A percentile compares a stretch with the other conserved stretches of the same genome.
Evolutionary conservation across 2,797 vertebrate genomes (phyloP).

Genomic region (Chrysocyon brachyurus): DNA sequence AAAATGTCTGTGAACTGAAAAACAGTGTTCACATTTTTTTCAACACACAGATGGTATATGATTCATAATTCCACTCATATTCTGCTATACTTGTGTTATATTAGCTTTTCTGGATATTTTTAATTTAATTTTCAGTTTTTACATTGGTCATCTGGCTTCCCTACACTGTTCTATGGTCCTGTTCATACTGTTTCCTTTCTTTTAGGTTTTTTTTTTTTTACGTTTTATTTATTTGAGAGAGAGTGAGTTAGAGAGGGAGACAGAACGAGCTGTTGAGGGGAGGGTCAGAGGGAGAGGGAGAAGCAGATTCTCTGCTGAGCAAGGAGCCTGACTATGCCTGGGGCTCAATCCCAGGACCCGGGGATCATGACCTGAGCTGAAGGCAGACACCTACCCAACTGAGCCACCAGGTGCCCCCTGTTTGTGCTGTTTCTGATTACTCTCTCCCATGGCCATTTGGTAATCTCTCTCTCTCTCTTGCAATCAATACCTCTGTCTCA

Average conservation of each 20-base stretch:
- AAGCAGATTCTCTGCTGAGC: not conserved
- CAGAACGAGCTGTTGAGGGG: not conserved
- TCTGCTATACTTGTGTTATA: not conserved
- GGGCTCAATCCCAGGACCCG: not conserved
- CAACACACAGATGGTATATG: rapidly evolving
- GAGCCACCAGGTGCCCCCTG: not conserved
- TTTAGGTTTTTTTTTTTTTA: no score
- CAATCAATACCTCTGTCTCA: rapidly evolving
- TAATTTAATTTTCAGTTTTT: rapidly evolving
- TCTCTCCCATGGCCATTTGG: rapidly evolving
- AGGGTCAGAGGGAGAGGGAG: not conserved
- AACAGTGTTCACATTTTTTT: rapidly evolving
- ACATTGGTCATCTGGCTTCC: rapidly evolving
- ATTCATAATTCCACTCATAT: rapidly evolving
- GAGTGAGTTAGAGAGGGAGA: not conserved
- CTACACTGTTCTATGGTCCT: rapidly evolving
- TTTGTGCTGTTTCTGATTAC: rapidly evolving
- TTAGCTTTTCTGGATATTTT: not conserved
- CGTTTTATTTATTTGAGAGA: not conserved
- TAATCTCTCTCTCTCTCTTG: not conserved
- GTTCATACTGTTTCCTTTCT: rapidly evolving
- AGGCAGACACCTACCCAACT: not conserved
- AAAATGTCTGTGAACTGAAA: not conserved
- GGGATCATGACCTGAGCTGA: not conserved
- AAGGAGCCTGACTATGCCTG: not conserved